A percentile compares a stretch with the other conserved stretches of the same genome.
Evolutionary conservation across 2,888 invertebrate species (phyloP).

Genomic region (Caenorhabditis becei): DNA sequence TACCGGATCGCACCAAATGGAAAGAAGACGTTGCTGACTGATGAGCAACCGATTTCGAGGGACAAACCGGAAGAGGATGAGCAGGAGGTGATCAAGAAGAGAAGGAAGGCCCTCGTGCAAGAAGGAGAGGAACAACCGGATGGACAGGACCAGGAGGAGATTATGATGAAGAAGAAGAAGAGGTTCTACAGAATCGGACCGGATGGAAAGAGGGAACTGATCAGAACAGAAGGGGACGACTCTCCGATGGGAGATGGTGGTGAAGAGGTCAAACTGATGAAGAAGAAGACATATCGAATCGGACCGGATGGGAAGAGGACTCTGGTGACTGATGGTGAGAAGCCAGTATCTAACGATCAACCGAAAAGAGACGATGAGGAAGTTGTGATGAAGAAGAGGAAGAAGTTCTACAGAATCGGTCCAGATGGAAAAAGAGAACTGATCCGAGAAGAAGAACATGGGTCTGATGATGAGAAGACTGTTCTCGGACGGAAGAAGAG

Average conservation of each 20-base stretch:
- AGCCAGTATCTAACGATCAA: neutral
- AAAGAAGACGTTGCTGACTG: constrained; percentile 1
- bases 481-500: neutral
- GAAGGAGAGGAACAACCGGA: constrained; percentile 21
- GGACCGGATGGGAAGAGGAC: constrained; percentile 19
- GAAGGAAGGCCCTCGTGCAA: constrained; percentile 10
- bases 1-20: constrained; percentile 25
- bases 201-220: constrained; percentile 23
- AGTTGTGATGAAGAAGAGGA: constrained; percentile 2
- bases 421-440: constrained; percentile 8
- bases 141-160: constrained; percentile 4
- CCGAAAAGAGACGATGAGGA: neutral
- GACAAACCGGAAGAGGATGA: neutral
- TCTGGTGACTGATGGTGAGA: neutral
- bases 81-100: neutral
- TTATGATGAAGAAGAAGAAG: constrained; percentile 13
- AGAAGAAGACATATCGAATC: constrained; percentile 9
- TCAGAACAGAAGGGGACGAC: neutral
- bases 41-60: neutral
- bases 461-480: neutral
- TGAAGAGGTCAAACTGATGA: neutral
- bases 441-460: neutral
- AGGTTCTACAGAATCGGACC: constrained; percentile 23
- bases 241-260: no score
- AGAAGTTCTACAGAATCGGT: constrained; percentile 17